phyloP scores from a whole-genome alignment of 2,113 vertebrate species.

The Meles meles region DNA sequence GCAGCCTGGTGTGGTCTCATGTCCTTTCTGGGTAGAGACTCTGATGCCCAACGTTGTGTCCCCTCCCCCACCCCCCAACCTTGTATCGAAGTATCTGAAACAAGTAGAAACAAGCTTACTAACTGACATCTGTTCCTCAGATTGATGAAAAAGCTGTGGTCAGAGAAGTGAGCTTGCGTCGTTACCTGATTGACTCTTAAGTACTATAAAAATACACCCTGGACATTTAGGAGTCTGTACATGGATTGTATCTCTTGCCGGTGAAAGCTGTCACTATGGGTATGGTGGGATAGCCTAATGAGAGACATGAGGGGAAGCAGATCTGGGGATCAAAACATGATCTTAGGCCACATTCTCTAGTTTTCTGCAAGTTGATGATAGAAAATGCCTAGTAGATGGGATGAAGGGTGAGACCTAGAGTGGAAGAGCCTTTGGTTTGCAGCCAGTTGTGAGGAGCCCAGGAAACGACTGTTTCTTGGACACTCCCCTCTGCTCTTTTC shows the following conservation, averaged over 20 bases:
- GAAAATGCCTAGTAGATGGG: background rate
- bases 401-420: background rate
- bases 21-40: background rate
- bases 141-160: background rate
- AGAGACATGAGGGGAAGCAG: background rate
- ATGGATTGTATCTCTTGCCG: background rate
- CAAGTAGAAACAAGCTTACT: background rate
- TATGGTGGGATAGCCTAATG: background rate
- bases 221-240: background rate
- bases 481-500: background rate
- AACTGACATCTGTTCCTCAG: background rate
- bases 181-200: background rate
- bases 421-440: background rate
- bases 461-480: background rate
- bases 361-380: background rate
- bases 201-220: background rate
- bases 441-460: background rate
- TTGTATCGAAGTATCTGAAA: background rate
- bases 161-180: background rate
- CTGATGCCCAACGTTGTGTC: background rate
- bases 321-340: background rate
- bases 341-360: background rate
- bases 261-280: background rate
- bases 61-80: accelerated
- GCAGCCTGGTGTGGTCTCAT: background rate